phyloP scores from a whole-genome alignment of 2,113 vertebrate genomes.

The Pterocles burchelli region DNA sequence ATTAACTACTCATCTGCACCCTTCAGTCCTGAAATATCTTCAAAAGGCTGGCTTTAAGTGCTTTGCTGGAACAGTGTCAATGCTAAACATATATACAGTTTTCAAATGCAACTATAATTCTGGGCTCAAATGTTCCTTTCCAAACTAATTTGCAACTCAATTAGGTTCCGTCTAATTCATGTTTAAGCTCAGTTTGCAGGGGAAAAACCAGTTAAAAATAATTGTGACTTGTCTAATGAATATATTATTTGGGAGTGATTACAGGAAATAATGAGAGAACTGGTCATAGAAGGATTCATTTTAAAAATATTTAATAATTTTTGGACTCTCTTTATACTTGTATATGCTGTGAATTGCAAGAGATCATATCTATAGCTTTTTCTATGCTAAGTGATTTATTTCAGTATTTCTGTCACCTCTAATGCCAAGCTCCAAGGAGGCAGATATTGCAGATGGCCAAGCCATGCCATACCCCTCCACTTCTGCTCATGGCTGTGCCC shows the following conservation, averaged over 20 bases:
- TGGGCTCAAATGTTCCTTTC: background rate
- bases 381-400: background rate
- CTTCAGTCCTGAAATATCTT: background rate
- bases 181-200: background rate
- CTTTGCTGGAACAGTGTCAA: constrained; percentile 13
- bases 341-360: background rate
- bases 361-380: background rate
- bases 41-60: constrained; percentile 2
- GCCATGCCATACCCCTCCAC: background rate
- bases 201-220: background rate
- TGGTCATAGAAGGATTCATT: background rate
- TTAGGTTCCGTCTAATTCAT: background rate
- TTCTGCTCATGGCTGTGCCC: background rate
- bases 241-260: background rate
- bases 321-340: background rate
- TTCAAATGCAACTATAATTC: constrained; percentile 19
- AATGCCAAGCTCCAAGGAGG: background rate
- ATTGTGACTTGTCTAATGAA: background rate
- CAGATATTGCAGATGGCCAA: background rate
- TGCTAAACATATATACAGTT: background rate
- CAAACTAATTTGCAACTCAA: constrained; percentile 23
- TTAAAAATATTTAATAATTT: background rate
- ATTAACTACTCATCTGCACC: background rate
- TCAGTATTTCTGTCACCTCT: background rate
- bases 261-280: background rate